These are phyloP conservation scores for Operophtera brumata DNA, from an alignment of 2,888 invertebrate genomes.

Conservation along the genomic window DNA sequence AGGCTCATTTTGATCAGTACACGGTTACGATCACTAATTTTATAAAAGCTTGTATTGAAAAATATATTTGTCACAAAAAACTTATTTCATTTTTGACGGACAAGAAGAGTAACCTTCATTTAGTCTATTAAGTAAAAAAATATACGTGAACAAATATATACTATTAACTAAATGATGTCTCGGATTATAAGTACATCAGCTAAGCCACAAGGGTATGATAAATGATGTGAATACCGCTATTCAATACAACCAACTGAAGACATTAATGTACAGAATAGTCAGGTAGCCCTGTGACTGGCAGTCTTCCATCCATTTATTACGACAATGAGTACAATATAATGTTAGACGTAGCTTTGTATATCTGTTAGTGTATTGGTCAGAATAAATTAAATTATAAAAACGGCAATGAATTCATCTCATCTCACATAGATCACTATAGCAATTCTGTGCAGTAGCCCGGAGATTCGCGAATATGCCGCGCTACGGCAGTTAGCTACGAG, in stretches of 20 bases:
- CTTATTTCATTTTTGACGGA: no score
- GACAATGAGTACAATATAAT: no score
- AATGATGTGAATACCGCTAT: slow-evolving; percentile 8
- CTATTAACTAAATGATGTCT: no score
- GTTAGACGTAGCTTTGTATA: neutral
- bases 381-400: neutral
- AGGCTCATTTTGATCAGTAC: no score
- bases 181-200: neutral
- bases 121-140: no score
- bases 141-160: no score
- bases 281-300: slow-evolving; percentile 41
- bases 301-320: neutral
- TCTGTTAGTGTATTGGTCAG: neutral
- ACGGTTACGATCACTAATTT: no score
- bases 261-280: slow-evolving; percentile 44
- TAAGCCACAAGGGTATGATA: neutral
- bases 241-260: slow-evolving; percentile 33
- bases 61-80: no score
- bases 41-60: no score
- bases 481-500: slow-evolving; percentile 71
- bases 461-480: slow-evolving; percentile 59
- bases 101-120: no score
- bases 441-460: slow-evolving; percentile 36
- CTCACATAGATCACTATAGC: neutral
- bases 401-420: slow-evolving; percentile 22